Conservation (phyloP, 2,797 vertebrate genomes). For the Eleutherodactylus coqui region DNA sequence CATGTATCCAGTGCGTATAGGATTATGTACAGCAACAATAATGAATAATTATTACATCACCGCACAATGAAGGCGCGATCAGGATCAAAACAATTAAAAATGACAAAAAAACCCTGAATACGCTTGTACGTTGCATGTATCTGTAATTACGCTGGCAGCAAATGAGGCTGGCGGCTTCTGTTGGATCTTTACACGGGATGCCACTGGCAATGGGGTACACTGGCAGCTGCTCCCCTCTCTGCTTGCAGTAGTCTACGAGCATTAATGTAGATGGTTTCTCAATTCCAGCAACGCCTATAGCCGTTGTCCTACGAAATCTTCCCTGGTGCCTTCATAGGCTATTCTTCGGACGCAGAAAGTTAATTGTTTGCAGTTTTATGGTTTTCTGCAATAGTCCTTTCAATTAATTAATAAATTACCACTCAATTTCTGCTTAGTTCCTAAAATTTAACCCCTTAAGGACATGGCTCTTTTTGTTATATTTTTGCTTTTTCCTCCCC, state of each 20-base stretch:
- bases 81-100: not conserved
- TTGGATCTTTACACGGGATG: not conserved
- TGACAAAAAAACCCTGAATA: not conserved
- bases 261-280: not conserved
- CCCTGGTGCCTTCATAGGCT: not conserved
- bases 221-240: not conserved
- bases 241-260: not conserved
- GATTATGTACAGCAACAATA: constrained; percentile 36
- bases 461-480: too few species aligned
- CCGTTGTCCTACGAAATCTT: not conserved
- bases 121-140: not conserved
- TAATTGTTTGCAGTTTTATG: constrained; percentile 8
- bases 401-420: not conserved
- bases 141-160: not conserved
- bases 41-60: constrained; percentile 43
- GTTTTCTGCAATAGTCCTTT: not conserved
- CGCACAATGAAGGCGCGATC: not conserved
- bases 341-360: not conserved
- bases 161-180: not conserved
- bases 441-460: too few species aligned
- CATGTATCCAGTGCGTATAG: constrained; percentile 31
- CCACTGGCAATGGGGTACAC: not conserved
- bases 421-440: not conserved
- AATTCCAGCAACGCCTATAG: not conserved
- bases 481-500: too few species aligned